phyloP scores from a whole-genome alignment of 1,140 invertebrate genomes.

The Calliphora vicina region DNA sequence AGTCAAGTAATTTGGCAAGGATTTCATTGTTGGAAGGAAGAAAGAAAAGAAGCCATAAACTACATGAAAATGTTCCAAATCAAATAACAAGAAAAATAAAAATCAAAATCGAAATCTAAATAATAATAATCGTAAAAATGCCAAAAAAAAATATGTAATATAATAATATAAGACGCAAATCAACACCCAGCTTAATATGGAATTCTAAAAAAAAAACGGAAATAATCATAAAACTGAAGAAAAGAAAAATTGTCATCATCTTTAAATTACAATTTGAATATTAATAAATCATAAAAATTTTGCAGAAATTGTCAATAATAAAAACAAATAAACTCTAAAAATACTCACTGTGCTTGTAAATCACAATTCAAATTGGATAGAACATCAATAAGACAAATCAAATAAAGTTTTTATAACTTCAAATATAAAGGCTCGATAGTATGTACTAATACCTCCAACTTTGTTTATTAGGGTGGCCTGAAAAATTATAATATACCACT shows the following conservation, averaged over 20 bases:
- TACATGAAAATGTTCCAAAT: not conserved
- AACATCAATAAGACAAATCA: not conserved
- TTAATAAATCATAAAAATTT: conserved; percentile 31
- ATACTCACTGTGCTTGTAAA: not conserved
- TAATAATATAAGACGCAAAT: not conserved
- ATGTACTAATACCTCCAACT: too few species aligned
- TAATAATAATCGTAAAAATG: conserved; percentile 1
- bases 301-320: not conserved
- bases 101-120: conserved; percentile 15
- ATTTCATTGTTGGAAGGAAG: not conserved
- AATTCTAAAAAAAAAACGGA: not conserved
- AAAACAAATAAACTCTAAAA: not conserved
- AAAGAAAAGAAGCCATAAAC: not conserved
- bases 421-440: not conserved
- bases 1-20: conserved; percentile 27
- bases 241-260: conserved; percentile 22
- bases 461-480: too few species aligned
- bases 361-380: not conserved
- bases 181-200: not conserved
- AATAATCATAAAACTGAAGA: not conserved
- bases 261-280: conserved; percentile 31
- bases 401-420: conserved; percentile 5
- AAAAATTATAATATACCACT: too few species aligned
- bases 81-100: conserved; percentile 21
- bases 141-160: not conserved